These are phyloP conservation scores for Wasmannia auropunctata DNA, from an alignment of 1,140 invertebrate genomes.

Conservation along the genomic window DNA sequence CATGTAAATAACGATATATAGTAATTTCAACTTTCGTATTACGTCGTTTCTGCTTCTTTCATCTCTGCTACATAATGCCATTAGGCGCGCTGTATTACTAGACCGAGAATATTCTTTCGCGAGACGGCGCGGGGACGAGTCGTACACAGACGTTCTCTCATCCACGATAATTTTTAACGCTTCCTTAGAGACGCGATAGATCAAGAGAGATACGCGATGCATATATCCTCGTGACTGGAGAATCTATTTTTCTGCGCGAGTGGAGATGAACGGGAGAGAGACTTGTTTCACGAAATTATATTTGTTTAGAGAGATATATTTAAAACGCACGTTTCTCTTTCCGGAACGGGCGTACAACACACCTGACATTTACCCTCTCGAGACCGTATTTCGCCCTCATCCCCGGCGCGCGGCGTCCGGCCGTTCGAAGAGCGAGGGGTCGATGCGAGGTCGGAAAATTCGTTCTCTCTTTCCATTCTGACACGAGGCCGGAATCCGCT, in stretches of 20 bases:
- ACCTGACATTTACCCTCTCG: not conserved
- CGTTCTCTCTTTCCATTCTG: slow-evolving; percentile 56
- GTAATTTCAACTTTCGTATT: slow-evolving; percentile 3
- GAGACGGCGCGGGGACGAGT: not conserved
- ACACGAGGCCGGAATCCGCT: slow-evolving; percentile 64
- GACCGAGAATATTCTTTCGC: not conserved
- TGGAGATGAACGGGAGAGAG: not conserved
- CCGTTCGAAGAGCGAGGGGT: slow-evolving; percentile 11
- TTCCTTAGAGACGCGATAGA: not conserved
- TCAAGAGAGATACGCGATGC: not conserved
- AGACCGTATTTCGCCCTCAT: not conserved
- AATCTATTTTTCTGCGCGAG: not conserved
- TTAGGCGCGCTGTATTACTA: not conserved
- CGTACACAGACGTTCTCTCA: not conserved
- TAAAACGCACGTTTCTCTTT: not conserved
- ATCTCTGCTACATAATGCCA: not conserved
- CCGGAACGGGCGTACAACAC: not conserved
- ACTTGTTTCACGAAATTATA: not conserved
- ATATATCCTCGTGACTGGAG: not conserved
- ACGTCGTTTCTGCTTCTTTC: not conserved
- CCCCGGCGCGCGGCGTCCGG: not conserved
- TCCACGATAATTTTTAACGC: not conserved
- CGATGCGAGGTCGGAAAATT: slow-evolving; percentile 59
- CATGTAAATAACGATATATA: not conserved
- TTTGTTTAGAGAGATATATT: slow-evolving; percentile 6